Evolutionary conservation across 2,113 vertebrate genomes (phyloP).

Genomic region (Notiomystis cincta): DNA sequence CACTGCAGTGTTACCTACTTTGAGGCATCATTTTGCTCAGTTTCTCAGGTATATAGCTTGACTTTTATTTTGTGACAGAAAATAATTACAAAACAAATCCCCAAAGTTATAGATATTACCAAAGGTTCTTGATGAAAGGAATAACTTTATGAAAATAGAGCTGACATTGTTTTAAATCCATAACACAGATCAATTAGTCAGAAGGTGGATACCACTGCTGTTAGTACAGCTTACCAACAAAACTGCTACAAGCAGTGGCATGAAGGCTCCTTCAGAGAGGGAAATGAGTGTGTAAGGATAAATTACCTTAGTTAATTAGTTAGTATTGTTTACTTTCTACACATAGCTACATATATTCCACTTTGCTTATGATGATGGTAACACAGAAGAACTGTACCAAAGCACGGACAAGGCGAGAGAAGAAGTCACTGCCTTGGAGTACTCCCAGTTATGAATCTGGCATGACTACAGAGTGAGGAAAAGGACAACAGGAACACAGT

Average conservation of each 20-base stretch:
- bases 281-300: not conserved
- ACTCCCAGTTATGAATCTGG: not conserved
- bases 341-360: not conserved
- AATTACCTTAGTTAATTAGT: not conserved
- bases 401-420: not conserved
- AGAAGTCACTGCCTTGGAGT: not conserved
- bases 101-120: not conserved
- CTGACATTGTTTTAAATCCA: not conserved
- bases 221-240: not conserved
- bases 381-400: not conserved
- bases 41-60: not conserved
- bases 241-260: not conserved
- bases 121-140: not conserved
- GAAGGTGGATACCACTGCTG: not conserved
- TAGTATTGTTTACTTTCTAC: not conserved
- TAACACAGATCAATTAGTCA: not conserved
- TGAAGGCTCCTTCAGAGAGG: not conserved
- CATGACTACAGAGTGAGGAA: not conserved
- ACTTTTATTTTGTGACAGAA: conserved; percentile 47
- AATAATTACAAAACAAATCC: conserved; percentile 31
- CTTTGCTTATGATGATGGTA: not conserved
- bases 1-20: not conserved
- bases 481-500: not conserved
- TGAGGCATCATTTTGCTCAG: conserved; percentile 25
- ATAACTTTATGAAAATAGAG: not conserved